Evolutionary conservation across 2,113 vertebrate species (phyloP), one percentile per base, ranked within the genome.

Genomic region (Nerophis ophidion): DNA sequence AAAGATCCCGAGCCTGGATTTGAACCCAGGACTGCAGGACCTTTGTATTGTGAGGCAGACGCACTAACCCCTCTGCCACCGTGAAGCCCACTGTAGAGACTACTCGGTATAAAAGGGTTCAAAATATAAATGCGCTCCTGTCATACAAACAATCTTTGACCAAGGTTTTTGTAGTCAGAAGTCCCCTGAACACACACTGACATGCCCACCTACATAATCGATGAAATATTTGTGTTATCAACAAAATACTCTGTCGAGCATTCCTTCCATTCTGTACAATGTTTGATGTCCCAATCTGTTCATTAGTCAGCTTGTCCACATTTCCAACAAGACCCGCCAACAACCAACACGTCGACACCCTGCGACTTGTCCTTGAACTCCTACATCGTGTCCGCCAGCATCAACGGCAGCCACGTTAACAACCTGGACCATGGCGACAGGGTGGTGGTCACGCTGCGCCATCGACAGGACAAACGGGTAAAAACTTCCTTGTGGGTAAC

Each of bases 341-440:
- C 11, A 36, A 46, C 7, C 56, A 76, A 58, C 52, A 10, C 36
- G 17, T 40, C n/a, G 48, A 42, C 61, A 13, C 45, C 74, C 14
- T 67, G 0, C 0, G 60, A 33, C 36, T 60, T 72, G 77, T 74
- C 4, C 4, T 60, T 98, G 71, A 92, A 90, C 65, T 90, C 91
- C 0, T 93, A 89, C 0, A 75, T 96, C 40, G 87, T 98, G 55
- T 93, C 94, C 66, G 93, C 93, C 82, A 93, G 92, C 59, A 57
- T 93, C 73, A 91, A 87, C 72, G 84, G 91, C 5, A 71, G 71
- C 10, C 62, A 65, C 0, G 73, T 96, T 71, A 79, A 70, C 51
- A 82, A 91, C 70, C 89, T 97, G 40, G 38, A 5, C 49, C 66
- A 93, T 2, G 86, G 82, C 53, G 69, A 93, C 2, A 87, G 84